Conservation (phyloP, 2,113 vertebrate genomes). For the Ramphastos sulfuratus region DNA sequence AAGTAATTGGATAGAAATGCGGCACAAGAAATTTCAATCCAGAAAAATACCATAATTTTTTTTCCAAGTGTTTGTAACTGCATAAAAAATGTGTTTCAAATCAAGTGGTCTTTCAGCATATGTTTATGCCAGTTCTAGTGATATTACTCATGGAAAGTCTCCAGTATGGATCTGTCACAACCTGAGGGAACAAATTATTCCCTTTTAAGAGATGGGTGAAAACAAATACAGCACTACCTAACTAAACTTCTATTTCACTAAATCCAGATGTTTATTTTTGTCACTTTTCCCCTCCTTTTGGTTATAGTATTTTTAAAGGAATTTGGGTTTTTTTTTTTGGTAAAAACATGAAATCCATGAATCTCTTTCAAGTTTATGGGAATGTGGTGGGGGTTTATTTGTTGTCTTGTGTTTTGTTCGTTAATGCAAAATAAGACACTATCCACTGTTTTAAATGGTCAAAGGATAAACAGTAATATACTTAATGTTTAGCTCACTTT, state of each 20-base stretch:
- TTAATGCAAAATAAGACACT: neutral
- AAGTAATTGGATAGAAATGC: neutral
- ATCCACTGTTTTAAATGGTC: neutral
- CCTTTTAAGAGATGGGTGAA: neutral
- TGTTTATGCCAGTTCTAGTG: constrained; percentile 36
- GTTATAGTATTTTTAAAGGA: neutral
- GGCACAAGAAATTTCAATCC: neutral
- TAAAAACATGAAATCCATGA: neutral
- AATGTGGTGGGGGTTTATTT: neutral
- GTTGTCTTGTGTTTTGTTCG: too few species aligned
- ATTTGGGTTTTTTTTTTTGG: neutral
- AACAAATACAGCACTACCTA: neutral
- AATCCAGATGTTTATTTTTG: neutral
- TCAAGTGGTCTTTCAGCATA: constrained; percentile 52
- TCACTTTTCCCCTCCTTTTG: neutral
- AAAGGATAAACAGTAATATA: neutral
- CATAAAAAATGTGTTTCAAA: neutral
- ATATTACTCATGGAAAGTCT: constrained; percentile 2
- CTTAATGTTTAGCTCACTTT: neutral
- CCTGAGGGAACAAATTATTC: constrained; percentile 40
- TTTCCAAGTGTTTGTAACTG: neutral
- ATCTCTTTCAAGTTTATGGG: neutral
- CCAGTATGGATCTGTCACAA: constrained; percentile 33
- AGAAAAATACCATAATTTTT: neutral
- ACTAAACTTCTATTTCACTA: neutral